phyloP scores from a whole-genome alignment of 1,140 invertebrate genomes.

The Leptopilina boulardi region DNA sequence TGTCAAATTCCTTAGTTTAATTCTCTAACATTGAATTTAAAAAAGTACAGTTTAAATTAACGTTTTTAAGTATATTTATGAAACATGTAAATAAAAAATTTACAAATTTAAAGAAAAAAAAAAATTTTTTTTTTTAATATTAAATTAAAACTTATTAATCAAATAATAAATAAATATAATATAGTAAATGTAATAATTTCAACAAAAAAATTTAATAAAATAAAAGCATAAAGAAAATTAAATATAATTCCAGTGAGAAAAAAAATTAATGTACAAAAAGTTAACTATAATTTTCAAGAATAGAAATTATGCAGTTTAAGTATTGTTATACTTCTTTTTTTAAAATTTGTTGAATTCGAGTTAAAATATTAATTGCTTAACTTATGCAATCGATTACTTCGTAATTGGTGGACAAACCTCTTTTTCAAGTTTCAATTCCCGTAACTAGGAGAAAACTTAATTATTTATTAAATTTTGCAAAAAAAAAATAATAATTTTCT shows the following conservation, averaged over 20 bases:
- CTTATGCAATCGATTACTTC: constrained; percentile 62
- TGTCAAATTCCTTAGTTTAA: background rate
- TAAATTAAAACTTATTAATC: too few species aligned
- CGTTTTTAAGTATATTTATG: background rate
- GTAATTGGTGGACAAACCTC: constrained; percentile 55
- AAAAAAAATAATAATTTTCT: constrained; percentile 41
- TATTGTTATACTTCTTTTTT: background rate
- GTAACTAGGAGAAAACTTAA: constrained; percentile 53
- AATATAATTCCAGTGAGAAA: too few species aligned
- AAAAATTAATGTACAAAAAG: too few species aligned
- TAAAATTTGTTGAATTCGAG: background rate
- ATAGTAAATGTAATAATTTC: background rate
- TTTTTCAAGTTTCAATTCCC: constrained; percentile 53
- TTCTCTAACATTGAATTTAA: background rate
- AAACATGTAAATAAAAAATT: background rate
- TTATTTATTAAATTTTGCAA: constrained; percentile 50
- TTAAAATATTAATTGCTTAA: constrained; percentile 33
- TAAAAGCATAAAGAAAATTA: too few species aligned
- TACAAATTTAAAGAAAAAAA: background rate
- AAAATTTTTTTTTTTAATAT: too few species aligned
- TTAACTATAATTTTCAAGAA: too few species aligned
- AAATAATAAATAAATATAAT: too few species aligned
- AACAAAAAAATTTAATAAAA: too few species aligned
- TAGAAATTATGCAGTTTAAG: too few species aligned
- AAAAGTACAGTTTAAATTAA: background rate